Percentiles rank a stretch among this genome's conserved stretches.
Evolutionary conservation across 2,888 invertebrate species (phyloP).

Genomic region (Hemistola chrysoprasaria): DNA sequence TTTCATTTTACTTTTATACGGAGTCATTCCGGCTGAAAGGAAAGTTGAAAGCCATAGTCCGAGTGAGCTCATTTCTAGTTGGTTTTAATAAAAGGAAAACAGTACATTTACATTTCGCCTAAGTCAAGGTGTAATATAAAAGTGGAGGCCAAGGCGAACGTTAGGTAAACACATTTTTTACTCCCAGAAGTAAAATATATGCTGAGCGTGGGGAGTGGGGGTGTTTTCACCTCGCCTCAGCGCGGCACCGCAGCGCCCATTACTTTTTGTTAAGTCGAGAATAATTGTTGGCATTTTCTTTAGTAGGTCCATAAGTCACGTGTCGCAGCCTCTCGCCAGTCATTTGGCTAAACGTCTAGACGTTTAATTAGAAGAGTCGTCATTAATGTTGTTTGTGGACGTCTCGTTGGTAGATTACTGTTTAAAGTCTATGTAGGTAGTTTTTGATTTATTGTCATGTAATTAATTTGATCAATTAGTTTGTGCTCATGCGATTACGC

Average conservation of each 20-base stretch:
- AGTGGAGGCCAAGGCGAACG: constrained; percentile 18
- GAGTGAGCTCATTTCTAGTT: constrained; percentile 20
- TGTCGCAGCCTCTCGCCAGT: constrained; percentile 19
- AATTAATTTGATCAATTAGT: too few relatives aligned
- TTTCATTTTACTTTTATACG: constrained; percentile 4
- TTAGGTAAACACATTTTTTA: constrained; percentile 28
- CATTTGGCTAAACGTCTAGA: constrained; percentile 35
- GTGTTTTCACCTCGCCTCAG: constrained; percentile 19
- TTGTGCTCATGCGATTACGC: too few relatives aligned
- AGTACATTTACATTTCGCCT: constrained; percentile 31
- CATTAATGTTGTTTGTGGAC: constrained; percentile 16
- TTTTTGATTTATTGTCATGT: background rate
- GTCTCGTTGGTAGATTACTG: constrained; percentile 9
- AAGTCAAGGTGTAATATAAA: constrained; percentile 25
- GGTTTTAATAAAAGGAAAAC: constrained; percentile 27
- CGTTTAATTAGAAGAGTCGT: constrained; percentile 27
- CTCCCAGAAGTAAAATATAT: constrained; percentile 25
- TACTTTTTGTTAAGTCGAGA: constrained; percentile 36
- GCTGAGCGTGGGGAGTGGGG: constrained; percentile 21
- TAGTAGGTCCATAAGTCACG: constrained; percentile 18
- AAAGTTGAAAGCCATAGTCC: constrained; percentile 10
- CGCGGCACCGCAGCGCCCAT: constrained; percentile 13
- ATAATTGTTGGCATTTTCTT: constrained; percentile 26
- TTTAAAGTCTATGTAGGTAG: constrained; percentile 4
- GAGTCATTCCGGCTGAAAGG: too few relatives aligned